Base-by-base conservation (phyloP, 2,113 vertebrate species). In the Paedocypris sp. region DNA sequence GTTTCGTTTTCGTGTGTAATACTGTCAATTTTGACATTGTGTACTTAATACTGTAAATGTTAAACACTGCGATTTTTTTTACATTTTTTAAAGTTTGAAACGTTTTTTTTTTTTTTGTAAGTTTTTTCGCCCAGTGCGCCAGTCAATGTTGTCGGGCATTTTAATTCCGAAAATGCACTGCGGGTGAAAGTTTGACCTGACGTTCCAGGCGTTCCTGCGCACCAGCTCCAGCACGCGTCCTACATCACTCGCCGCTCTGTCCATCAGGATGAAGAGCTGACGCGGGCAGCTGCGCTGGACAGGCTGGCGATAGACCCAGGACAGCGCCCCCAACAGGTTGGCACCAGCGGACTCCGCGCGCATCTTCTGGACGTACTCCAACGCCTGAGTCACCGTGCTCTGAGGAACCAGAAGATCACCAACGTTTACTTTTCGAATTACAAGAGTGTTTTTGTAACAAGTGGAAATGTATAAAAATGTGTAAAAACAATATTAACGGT, bases 221-320 rank as follows among this genome's bases (percentile, higher is more conserved):
- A 94, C 77, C 73, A 98, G 71, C 77, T 91, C 91, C n/a, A 96
- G 82, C 63, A 89, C 76, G 69, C 76, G 87, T 48, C 88, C 84
- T 0, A 82, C 71, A 2, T 73, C 84, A 49, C 18, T 64, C 11
- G 69, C 42, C 1, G 75, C 80, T 0, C 80, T 78, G 0, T 86
- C 75, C 0, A 85, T 91, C 58, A 98, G 77, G 62, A 98, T 82
- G 68, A 98, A 93, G 3, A 97, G 79, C 82, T 98, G 94, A 1
- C 93, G 87, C n/a, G 95, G 93, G 69, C 88, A 86, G 15, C 84
- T 87, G 0, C 82, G 88, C 60, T 86, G 91, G 62, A 84, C 82
- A 4, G 91, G 89, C 67, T 92, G 91, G 11, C 83, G 84, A 77
- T 91, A 79, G 0, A 86, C 84, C 91, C 92, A 96, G 61, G 85